A percentile compares a stretch with the other conserved stretches of the same genome.
Conservation (phyloP, 2,888 invertebrate species). For the Leucophenga montana region DNA sequence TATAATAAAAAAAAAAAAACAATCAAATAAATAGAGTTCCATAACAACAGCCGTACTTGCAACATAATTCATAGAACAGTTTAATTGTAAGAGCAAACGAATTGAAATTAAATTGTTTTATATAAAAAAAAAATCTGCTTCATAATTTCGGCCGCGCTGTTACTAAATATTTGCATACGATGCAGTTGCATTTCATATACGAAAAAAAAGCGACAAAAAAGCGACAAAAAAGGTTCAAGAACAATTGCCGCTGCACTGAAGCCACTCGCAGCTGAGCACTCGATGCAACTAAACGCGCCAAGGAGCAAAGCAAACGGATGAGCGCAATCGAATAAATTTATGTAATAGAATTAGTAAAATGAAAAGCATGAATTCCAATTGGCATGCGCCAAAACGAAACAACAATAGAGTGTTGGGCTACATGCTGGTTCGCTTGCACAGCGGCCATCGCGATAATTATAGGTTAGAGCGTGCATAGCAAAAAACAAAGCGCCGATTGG, state of each 20-base stretch:
- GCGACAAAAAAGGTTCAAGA: neutral
- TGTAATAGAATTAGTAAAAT: neutral
- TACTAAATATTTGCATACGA: neutral
- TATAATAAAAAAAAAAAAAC: too few species aligned
- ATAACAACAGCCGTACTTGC: too few species aligned
- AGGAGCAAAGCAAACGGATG: slow-evolving; percentile 9
- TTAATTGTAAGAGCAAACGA: slow-evolving; percentile 30
- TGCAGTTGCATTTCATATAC: slow-evolving; percentile 2
- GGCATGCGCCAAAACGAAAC: slow-evolving; percentile 22
- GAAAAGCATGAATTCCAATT: neutral
- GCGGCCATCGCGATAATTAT: slow-evolving; percentile 72
- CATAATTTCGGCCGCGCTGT: neutral
- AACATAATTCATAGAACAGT: too few species aligned
- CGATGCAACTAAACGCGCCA: slow-evolving; percentile 38
- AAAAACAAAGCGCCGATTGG: slow-evolving; percentile 61
- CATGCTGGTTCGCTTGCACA: slow-evolving; percentile 50
- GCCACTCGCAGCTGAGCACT: slow-evolving; percentile 38
- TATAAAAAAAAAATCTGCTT: slow-evolving; percentile 4
- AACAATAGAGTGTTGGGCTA: slow-evolving; percentile 17
- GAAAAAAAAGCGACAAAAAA: slow-evolving; percentile 25
- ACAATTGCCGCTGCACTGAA: slow-evolving; percentile 39
- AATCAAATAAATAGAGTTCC: too few species aligned
- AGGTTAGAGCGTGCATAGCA: slow-evolving; percentile 56
- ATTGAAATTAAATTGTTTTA: too few species aligned
- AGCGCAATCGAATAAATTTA: neutral